phyloP scores from a whole-genome alignment of 2,113 vertebrate genomes.

The Oplegnathus fasciatus region DNA sequence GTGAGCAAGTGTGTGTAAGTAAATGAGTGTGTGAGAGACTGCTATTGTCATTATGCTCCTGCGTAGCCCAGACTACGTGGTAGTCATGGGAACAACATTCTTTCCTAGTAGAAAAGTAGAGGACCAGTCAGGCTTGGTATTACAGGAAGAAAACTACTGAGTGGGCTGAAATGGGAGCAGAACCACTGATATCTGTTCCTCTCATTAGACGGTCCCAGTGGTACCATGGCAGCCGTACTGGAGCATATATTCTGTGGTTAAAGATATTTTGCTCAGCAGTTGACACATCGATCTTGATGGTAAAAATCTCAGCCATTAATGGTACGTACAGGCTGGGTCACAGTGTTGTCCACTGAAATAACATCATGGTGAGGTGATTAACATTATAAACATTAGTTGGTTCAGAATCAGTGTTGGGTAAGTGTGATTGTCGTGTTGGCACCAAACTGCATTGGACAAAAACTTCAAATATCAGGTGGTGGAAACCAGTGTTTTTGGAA shows the following conservation, averaged over 20 bases:
- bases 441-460: too few species aligned
- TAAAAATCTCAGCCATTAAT: background rate
- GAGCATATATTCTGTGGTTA: background rate
- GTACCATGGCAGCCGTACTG: background rate
- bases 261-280: background rate
- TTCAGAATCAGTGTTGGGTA: background rate
- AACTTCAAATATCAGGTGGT: too few species aligned
- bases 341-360: background rate
- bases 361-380: too few species aligned
- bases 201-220: conserved; percentile 27
- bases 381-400: background rate
- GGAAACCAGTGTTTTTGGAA: too few species aligned
- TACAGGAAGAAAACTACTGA: conserved; percentile 40
- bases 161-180: conserved; percentile 37
- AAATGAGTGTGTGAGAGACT: conserved; percentile 32
- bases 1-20: background rate
- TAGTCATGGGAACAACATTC: conserved; percentile 72
- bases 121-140: conserved; percentile 15
- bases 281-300: background rate
- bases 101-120: conserved; percentile 60
- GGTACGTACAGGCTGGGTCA: background rate
- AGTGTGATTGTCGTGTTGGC: background rate
- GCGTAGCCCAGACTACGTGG: conserved; percentile 47
- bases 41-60: conserved; percentile 63
- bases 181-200: conserved; percentile 29